A percentile compares a stretch with the other conserved stretches of the same genome.
Evolutionary conservation across 1,140 invertebrate genomes (phyloP).

Genomic region (Cyrtorhinus lividipennis): DNA sequence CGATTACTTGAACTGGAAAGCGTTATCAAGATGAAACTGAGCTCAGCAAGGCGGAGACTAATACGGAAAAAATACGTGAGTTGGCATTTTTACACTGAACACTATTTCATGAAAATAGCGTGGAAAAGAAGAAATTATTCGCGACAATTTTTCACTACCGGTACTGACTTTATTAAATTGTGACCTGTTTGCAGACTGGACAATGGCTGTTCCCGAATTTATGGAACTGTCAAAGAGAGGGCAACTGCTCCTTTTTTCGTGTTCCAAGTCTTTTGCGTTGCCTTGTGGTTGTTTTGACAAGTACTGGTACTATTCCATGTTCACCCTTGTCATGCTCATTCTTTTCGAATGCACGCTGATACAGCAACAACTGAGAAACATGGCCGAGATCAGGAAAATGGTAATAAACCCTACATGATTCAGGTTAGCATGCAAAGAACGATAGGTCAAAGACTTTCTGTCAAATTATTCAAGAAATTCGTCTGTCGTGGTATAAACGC

Average conservation of each 20-base stretch:
- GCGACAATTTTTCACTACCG: no score
- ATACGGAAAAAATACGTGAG: constrained; percentile 82
- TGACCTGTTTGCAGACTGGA: constrained; percentile 45
- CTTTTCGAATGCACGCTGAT: constrained; percentile 97
- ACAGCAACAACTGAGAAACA: constrained; percentile 93
- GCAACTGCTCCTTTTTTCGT: constrained; percentile 99
- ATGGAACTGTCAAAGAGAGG: constrained; percentile 86
- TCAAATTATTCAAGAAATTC: no score
- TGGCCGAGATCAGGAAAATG: constrained; percentile 99
- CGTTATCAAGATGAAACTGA: constrained; percentile 70
- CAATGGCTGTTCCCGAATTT: constrained; percentile 91
- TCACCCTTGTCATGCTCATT: constrained; percentile 94
- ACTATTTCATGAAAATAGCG: no score
- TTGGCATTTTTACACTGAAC: no score
- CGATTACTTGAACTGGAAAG: constrained; percentile 73
- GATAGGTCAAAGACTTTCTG: no score
- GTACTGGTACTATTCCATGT: constrained; percentile 96
- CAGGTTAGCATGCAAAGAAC: no score
- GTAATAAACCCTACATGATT: constrained; percentile 88
- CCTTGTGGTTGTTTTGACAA: constrained; percentile 97
- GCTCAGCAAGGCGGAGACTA: constrained; percentile 51
- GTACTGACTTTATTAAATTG: background rate
- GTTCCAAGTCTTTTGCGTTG: constrained; percentile 89
- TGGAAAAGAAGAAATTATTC: background rate
- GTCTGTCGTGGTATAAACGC: no score